Evolutionary conservation across 2,113 vertebrate species (phyloP).

Genomic region (Accipiter virgatus): DNA sequence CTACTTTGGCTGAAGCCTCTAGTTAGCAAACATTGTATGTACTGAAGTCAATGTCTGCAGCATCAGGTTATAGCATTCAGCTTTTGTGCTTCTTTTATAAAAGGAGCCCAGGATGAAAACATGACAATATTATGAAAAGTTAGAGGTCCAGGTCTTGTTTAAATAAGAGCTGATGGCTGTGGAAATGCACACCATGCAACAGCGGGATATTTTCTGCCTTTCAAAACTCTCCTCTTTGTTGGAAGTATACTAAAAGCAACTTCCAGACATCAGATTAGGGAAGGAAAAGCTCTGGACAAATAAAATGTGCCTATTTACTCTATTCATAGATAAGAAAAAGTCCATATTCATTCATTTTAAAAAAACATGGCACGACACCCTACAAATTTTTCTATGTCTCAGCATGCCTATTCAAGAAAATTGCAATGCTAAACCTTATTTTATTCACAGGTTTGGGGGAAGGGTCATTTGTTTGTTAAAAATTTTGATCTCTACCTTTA

Average conservation of each 20-base stretch:
- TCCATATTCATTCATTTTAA: neutral
- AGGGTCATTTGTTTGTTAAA: neutral
- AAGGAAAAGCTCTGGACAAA: neutral
- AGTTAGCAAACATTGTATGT: fast-evolving
- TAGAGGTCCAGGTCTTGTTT: neutral
- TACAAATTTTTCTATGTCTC: neutral
- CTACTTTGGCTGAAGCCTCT: neutral
- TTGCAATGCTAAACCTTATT: neutral
- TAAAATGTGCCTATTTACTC: neutral
- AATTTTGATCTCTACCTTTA: neutral
- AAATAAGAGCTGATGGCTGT: neutral
- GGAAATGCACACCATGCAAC: fast-evolving
- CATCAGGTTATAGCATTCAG: fast-evolving
- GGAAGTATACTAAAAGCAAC: neutral
- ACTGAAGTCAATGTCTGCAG: fast-evolving
- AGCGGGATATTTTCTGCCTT: neutral
- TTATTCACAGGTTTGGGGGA: neutral
- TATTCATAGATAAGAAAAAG: neutral
- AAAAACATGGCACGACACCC: neutral
- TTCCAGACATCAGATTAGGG: neutral
- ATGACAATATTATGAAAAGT: neutral
- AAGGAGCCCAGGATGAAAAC: neutral
- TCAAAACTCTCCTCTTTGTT: neutral
- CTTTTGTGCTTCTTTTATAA: neutral
- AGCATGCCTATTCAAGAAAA: neutral